phyloP scores from a whole-genome alignment of 2,113 vertebrate species.

The Saimiri boliviensis region DNA sequence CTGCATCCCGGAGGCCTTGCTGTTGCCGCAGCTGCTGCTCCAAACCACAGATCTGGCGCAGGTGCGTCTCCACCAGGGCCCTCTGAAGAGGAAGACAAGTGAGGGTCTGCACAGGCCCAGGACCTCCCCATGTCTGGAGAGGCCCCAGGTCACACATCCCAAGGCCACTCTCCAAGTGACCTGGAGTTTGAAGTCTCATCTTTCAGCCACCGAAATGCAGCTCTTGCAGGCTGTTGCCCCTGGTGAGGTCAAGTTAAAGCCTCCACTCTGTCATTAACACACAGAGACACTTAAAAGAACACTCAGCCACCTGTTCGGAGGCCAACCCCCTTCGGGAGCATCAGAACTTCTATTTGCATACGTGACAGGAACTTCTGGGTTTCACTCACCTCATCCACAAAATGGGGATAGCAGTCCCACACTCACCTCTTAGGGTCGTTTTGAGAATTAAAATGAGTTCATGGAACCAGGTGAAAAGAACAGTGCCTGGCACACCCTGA shows the following conservation, averaged over 20 bases:
- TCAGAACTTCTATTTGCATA: background rate
- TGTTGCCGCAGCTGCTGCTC: conserved; percentile 93
- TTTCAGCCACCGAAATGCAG: conserved; percentile 23
- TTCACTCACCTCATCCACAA: background rate
- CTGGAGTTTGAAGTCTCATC: background rate
- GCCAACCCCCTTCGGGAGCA: background rate
- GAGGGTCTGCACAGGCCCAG: background rate
- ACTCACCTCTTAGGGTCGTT: background rate
- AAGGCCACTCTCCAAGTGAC: background rate
- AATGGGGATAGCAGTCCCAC: background rate
- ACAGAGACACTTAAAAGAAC: background rate
- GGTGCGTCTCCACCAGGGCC: conserved; percentile 95
- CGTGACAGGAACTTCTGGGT: background rate
- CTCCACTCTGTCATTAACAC: background rate
- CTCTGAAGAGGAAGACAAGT: conserved; percentile 81
- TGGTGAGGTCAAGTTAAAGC: background rate
- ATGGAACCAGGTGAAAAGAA: background rate
- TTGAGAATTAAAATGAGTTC: background rate
- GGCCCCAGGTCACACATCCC: background rate
- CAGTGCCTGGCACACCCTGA: background rate
- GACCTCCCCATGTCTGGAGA: background rate
- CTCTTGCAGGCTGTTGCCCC: background rate
- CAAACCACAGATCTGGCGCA: conserved; percentile 93
- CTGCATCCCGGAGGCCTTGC: conserved; percentile 78
- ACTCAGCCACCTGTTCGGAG: background rate